Evolutionary conservation across 1,140 invertebrate genomes (phyloP).

Genomic region (Sinella curviseta): DNA sequence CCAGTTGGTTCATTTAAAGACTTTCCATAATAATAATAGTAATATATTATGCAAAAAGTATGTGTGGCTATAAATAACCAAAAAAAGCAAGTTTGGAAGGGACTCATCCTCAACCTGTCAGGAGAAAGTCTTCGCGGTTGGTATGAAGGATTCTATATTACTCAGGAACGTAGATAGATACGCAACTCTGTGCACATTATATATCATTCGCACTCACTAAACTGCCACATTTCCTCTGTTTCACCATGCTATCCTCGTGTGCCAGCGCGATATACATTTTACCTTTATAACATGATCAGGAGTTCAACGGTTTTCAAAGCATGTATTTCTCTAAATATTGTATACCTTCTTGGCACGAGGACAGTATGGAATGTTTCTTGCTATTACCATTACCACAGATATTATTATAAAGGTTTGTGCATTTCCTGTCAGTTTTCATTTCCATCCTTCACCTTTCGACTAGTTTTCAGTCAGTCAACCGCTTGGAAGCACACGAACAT

Average conservation of each 20-base stretch:
- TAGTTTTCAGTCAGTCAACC: slow-evolving; percentile 2
- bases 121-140: neutral
- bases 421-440: slow-evolving; percentile 18
- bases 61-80: neutral
- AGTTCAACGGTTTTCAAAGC: too few species aligned
- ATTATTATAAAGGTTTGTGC: slow-evolving; percentile 13
- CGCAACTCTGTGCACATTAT: neutral
- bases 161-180: neutral
- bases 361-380: too few species aligned
- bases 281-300: too few species aligned
- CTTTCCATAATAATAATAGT: neutral
- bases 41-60: neutral
- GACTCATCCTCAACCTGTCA: slow-evolving; percentile 12
- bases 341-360: too few species aligned
- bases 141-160: neutral
- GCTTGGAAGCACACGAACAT: neutral
- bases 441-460: slow-evolving; percentile 20
- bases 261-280: too few species aligned
- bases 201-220: neutral
- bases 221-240: neutral
- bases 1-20: neutral
- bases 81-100: neutral
- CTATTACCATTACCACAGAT: too few species aligned
- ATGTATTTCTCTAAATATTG: too few species aligned
- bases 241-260: neutral